Evolutionary conservation across 2,113 vertebrate species (phyloP).

Genomic region (Otocyon megalotis): DNA sequence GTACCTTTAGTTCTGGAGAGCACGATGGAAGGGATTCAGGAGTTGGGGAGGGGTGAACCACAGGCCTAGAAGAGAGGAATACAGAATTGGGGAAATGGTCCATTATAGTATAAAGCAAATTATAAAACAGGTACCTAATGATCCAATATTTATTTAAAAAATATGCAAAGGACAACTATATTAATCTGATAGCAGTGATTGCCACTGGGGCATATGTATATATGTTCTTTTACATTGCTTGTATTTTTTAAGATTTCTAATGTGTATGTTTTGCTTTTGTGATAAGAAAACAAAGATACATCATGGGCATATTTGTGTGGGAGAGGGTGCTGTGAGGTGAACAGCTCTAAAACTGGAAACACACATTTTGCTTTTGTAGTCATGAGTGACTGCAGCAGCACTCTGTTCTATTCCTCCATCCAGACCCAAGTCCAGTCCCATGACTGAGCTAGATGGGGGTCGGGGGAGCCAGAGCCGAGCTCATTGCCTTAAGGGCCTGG

Average conservation of each 20-base stretch:
- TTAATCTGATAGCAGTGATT: background rate
- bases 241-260: conserved; percentile 1
- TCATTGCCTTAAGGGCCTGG: background rate
- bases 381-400: background rate
- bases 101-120: background rate
- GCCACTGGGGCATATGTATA: background rate
- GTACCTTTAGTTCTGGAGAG: background rate
- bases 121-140: background rate
- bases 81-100: background rate
- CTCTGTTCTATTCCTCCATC: background rate
- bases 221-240: background rate
- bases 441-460: background rate
- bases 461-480: background rate
- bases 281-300: background rate
- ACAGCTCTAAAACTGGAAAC: background rate
- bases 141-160: conserved; percentile 1
- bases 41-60: background rate
- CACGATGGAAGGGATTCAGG: background rate
- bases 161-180: background rate
- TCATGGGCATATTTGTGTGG: background rate
- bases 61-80: background rate
- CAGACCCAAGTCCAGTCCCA: background rate
- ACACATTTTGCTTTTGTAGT: background rate
- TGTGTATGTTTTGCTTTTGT: conserved; percentile 31
- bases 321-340: background rate